A percentile compares a stretch with the other conserved stretches of the same genome.
Conservation (phyloP, 2,888 invertebrate species). For the Hirtodrosophila duncani region DNA sequence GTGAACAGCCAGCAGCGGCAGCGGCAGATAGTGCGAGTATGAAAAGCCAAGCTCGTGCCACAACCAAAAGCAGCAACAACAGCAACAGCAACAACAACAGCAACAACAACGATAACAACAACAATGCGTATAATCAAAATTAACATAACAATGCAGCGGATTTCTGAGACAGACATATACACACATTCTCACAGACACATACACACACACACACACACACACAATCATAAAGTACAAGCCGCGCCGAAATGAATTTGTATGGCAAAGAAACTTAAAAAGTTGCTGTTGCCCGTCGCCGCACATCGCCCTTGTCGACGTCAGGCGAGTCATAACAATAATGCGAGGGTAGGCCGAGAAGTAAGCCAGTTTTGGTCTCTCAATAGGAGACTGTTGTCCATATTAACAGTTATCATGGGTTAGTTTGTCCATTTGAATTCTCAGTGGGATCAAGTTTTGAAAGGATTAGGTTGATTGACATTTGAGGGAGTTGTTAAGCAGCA, state of each 20-base stretch:
- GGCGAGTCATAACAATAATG: constrained; percentile 6
- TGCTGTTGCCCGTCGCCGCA: constrained; percentile 8
- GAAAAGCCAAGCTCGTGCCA: constrained; percentile 58
- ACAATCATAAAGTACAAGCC: constrained; percentile 33
- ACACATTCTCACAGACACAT: constrained; percentile 40
- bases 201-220: constrained; percentile 15
- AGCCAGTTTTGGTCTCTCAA: too few relatives aligned
- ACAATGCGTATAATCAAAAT: constrained; percentile 55
- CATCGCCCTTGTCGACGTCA: constrained; percentile 4
- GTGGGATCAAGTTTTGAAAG: too few relatives aligned
- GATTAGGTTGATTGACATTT: too few relatives aligned
- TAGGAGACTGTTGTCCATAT: too few relatives aligned
- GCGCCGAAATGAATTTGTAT: constrained; percentile 52
- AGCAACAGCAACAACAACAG: constrained; percentile 9
- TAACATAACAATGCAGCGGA: constrained; percentile 61
- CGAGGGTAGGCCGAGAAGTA: too few relatives aligned
- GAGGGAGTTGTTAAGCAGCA: too few relatives aligned
- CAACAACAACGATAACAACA: constrained; percentile 44
- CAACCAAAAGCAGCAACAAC: constrained; percentile 25
- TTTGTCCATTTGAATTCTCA: too few relatives aligned
- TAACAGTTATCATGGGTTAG: too few relatives aligned
- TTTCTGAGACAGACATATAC: constrained; percentile 11
- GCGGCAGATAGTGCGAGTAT: constrained; percentile 34
- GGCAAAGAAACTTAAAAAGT: constrained; percentile 47
- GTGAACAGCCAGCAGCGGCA: constrained; percentile 55